These are phyloP conservation scores for Okapia johnstoni DNA, from an alignment of 2,113 vertebrate species.

Conservation along the genomic window DNA sequence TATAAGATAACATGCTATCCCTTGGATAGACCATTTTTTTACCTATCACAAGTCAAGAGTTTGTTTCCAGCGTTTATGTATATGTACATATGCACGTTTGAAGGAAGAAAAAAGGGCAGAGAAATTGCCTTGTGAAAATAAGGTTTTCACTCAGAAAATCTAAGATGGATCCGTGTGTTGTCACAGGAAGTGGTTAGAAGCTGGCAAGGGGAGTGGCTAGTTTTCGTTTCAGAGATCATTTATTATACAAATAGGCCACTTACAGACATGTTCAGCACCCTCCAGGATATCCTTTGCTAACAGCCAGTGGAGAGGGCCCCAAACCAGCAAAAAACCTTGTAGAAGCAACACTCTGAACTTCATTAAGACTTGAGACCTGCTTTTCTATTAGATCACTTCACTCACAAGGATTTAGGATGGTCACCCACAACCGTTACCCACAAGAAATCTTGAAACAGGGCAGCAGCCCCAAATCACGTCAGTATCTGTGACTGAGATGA, in stretches of 20 bases:
- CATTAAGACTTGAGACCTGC: not conserved
- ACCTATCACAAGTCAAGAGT: not conserved
- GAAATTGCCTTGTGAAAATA: not conserved
- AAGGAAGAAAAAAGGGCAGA: not conserved
- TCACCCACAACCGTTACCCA: not conserved
- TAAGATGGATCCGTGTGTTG: slow-evolving; percentile 40
- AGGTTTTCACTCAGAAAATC: slow-evolving; percentile 35
- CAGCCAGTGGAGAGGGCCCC: not conserved
- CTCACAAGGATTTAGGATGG: not conserved
- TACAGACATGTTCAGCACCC: slow-evolving; percentile 40
- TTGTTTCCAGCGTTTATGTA: not conserved
- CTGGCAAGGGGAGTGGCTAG: slow-evolving; percentile 34
- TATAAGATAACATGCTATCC: not conserved
- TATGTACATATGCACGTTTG: not conserved
- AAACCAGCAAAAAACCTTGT: slow-evolving; percentile 23
- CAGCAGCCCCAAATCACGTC: not conserved
- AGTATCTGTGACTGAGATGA: not conserved
- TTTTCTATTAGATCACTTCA: slow-evolving; percentile 20
- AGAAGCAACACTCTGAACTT: slow-evolving; percentile 27
- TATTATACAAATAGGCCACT: slow-evolving; percentile 3
- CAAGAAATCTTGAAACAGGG: slow-evolving; percentile 45
- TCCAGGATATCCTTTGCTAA: not conserved
- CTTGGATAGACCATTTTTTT: not conserved
- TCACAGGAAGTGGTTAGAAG: slow-evolving; percentile 66
- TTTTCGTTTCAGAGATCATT: slow-evolving; percentile 45